These are phyloP conservation scores for Perithous albicinctus DNA, from an alignment of 2,888 invertebrate species.

Conservation along the genomic window DNA sequence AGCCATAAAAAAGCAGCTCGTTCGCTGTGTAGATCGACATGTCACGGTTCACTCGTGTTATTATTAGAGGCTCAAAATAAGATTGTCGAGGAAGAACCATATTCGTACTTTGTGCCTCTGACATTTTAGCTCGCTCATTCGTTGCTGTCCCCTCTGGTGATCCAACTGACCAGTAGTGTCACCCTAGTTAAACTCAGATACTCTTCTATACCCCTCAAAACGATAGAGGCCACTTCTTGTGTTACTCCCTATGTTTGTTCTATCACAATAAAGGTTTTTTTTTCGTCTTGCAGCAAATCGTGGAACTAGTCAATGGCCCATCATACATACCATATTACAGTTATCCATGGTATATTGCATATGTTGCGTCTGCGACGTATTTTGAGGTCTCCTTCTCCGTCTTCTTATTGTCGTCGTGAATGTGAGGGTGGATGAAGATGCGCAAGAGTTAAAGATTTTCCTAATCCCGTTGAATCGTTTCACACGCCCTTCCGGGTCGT, in stretches of 20 bases:
- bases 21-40: conserved; percentile 16
- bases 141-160: conserved; percentile 1
- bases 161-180: not conserved
- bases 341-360: not conserved
- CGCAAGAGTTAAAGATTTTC: conserved; percentile 43
- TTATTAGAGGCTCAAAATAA: conserved; percentile 77
- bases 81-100: conserved; percentile 70
- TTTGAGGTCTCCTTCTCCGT: conserved; percentile 1
- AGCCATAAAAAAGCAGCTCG: conserved; percentile 42
- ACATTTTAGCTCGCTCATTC: conserved; percentile 10
- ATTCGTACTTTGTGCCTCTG: conserved; percentile 48
- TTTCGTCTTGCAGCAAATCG: not conserved
- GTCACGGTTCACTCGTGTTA: conserved; percentile 61
- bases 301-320: conserved; percentile 16
- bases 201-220: not conserved
- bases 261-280: conserved; percentile 28
- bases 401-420: not conserved
- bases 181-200: conserved; percentile 14
- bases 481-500: conserved; percentile 59
- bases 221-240: not conserved
- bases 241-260: conserved; percentile 9
- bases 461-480: conserved; percentile 64
- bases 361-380: not conserved
- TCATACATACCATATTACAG: too few species aligned
- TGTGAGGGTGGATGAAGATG: conserved; percentile 24